Base-by-base conservation (phyloP, 2,888 invertebrate species). In the Chironomus tentans region DNA sequence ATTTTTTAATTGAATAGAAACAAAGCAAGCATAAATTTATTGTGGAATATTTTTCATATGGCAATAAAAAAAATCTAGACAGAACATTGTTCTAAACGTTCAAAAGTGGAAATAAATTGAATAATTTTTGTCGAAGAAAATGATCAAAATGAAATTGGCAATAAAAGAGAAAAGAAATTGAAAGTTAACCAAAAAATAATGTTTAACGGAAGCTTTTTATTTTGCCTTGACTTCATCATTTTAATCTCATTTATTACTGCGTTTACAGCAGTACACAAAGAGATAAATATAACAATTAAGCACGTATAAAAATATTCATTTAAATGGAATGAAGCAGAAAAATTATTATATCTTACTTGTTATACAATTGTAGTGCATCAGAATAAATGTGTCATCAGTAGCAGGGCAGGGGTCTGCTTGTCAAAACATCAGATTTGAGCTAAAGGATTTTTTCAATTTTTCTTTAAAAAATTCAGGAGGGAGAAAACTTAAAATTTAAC, bases 181-280 rank as follows among this genome's bases (percentile, higher is more conserved):
- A 72, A 72, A 72, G 72, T 72, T 72, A 62, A 72, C n/a, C 15
- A 56, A 56, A 56, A 61, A 38, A 22, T 15, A 72, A 72, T 72
- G 72, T 18, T 38, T 46, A 71, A 50, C 61, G 72, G 61, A 10
- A 61, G 61, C 72, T 72, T 15, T 72, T 61, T 72, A 18, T 72
- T 22, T 72, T 24, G 70, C 70, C 50, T 56, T 50, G 28, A 38
- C 10, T 38, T 38, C 38, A 38, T 38, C 38, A 38, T 38, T 56
- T 56, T 56, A 56, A 56, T 56, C 56, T 56, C 18, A 18, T 56
- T 56, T 56, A 56, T 56, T 56, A 18, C 38, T 38, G 38, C 38
- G 38, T 38, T 38, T 38, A 38, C 38, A 38, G 15, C 50, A 15
- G 56, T 18, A 50, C 50, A 50, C 50, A n/a, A 18, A 56, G 18